Evolutionary conservation across 1,140 invertebrate genomes (phyloP).

Genomic region (Probaryconus sp.): DNA sequence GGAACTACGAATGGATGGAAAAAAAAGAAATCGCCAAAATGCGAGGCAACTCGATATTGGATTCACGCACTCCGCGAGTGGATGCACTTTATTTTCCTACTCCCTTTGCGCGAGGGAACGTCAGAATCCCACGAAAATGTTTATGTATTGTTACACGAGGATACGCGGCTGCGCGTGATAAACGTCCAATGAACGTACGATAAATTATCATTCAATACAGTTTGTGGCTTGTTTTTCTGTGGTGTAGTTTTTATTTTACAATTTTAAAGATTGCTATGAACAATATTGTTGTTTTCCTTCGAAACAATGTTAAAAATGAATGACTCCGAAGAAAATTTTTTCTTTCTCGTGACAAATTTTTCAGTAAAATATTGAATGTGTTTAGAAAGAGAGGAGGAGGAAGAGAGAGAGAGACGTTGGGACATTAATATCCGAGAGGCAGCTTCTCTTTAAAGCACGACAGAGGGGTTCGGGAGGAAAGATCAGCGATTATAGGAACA

Average conservation of each 20-base stretch:
- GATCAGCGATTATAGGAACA: slow-evolving; percentile 62
- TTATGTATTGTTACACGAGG: slow-evolving; percentile 26
- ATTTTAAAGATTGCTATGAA: too few relatives aligned
- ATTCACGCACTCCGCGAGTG: slow-evolving; percentile 44
- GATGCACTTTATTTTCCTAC: slow-evolving; percentile 51
- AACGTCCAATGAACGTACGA: background rate
- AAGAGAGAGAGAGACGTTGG: slow-evolving; percentile 11
- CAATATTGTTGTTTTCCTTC: too few relatives aligned
- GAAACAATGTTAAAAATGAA: too few relatives aligned
- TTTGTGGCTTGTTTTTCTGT: slow-evolving; percentile 17
- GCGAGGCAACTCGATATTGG: slow-evolving; percentile 59
- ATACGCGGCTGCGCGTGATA: slow-evolving; percentile 2
- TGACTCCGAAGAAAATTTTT: too few relatives aligned
- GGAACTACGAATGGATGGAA: slow-evolving; percentile 27
- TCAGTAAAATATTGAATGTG: too few relatives aligned
- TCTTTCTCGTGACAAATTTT: too few relatives aligned
- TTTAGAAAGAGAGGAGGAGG: slow-evolving; percentile 16
- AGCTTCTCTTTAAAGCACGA: slow-evolving; percentile 48
- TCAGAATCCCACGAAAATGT: slow-evolving; percentile 30
- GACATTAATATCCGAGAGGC: slow-evolving; percentile 42
- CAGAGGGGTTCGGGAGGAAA: slow-evolving; percentile 43
- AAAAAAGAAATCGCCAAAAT: slow-evolving; percentile 37
- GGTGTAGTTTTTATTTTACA: too few relatives aligned
- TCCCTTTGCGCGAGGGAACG: slow-evolving; percentile 9
- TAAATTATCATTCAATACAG: slow-evolving; percentile 14